phyloP scores from a whole-genome alignment of 2,113 vertebrate species.

The Promerops cafer region DNA sequence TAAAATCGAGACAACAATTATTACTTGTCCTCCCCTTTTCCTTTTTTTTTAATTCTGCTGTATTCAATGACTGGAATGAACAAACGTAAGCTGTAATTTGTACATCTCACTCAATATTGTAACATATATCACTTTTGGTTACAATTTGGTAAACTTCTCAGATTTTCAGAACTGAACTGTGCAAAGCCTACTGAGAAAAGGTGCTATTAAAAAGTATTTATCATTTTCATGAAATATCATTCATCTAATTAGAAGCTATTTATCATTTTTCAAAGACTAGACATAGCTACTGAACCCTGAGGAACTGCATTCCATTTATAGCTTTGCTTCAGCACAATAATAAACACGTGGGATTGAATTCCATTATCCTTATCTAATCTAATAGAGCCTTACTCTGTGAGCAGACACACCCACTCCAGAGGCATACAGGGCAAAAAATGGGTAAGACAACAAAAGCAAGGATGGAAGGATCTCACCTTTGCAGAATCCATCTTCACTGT shows the following conservation, averaged over 20 bases:
- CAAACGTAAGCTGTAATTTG: background rate
- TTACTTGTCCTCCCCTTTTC: background rate
- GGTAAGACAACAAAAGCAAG: background rate
- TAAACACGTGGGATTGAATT: background rate
- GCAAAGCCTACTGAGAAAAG: background rate
- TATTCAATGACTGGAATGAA: background rate
- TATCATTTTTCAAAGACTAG: background rate
- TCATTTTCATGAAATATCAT: background rate
- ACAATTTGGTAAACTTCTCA: background rate
- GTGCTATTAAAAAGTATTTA: background rate
- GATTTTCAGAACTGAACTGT: background rate
- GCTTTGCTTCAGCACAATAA: background rate
- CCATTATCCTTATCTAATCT: background rate
- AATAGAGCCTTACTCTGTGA: background rate
- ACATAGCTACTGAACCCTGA: background rate
- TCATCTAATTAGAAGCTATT: background rate
- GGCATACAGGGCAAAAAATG: background rate
- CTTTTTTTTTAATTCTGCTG: background rate
- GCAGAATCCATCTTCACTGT: background rate
- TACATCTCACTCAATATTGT: background rate
- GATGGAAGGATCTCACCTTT: background rate
- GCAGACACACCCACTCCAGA: background rate
- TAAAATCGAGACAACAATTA: background rate
- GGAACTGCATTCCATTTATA: background rate
- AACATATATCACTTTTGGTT: background rate